Base-by-base conservation (phyloP, 2,113 vertebrate genomes). In the Butorides virescens region DNA sequence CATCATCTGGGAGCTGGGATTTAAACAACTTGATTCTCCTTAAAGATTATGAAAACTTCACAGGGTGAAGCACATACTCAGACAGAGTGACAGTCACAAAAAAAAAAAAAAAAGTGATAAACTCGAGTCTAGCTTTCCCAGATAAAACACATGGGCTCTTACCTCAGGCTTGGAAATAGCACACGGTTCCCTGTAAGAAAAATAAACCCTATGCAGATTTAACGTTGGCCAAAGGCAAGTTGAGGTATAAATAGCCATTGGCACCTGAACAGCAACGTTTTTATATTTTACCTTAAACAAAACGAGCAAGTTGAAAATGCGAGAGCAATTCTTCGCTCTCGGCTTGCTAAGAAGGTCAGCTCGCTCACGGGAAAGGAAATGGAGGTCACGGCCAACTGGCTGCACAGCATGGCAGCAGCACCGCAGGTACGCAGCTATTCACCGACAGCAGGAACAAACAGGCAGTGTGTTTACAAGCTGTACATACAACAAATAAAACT, bases 381-480 rank as follows among this genome's bases (percentile, higher is more conserved):
- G 46, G 42, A 82, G 67, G 66, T 30, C 81, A 58, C 0, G 11
- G 75, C 42, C 81, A n/a, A 42, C 15, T 29, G 61, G n/a, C 7
- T 18, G 50, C 74, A 32, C 62, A 71, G 92, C 73, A 5, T 2
- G 11, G 67, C 19, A 34, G 63, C 71, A 30, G 71, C 84, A 5
- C 63, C 2, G 7, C 20, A 3, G 56, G 37, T 2, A 20, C 52
- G 5, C 19, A 62, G 58, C 55, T 25, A 17, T 7, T 3, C 42
- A 4, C 20, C 42, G 5, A 10, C 61, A 4, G 56, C 62, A 23
- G 53, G 67, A 67, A 9, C 68, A 27, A 42, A 19, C 19, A 6
- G 0, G 3, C 46, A 2, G n/a, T 0, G 1, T 6, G 30, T 10
- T 47, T 14, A 29, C 73, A 39, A 16, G 47, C 56, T 62, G 53